phyloP scores from a whole-genome alignment of 2,797 vertebrate species.

The Erpetoichthys calabaricus region DNA sequence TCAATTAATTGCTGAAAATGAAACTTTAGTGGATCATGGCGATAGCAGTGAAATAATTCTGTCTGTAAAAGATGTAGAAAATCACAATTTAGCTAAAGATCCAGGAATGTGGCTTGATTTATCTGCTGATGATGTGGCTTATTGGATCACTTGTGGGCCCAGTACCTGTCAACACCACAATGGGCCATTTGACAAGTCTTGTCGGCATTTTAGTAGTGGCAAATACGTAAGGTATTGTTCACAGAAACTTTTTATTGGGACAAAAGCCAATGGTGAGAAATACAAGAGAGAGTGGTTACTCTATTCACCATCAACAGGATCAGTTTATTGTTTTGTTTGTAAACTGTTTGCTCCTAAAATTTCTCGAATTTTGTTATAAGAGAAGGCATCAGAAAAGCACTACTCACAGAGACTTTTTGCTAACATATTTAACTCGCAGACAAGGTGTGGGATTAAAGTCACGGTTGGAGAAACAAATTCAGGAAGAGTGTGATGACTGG shows the following conservation, averaged over 20 bases:
- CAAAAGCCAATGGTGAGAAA: no score
- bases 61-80: no score
- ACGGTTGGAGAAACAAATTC: not conserved
- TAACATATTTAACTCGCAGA: constrained; percentile 1
- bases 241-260: no score
- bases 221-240: no score
- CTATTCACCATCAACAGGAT: not conserved
- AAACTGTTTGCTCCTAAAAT: constrained; percentile 1
- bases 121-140: no score
- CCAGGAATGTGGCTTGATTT: no score
- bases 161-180: constrained; percentile 1
- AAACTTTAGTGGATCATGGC: no score
- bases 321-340: not conserved
- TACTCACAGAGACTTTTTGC: not conserved
- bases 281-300: not conserved
- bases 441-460: constrained; percentile 1
- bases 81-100: no score
- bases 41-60: no score
- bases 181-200: not conserved
- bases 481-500: not conserved
- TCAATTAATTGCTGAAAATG: no score
- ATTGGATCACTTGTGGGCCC: constrained; percentile 2
- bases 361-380: not conserved
- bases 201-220: constrained; percentile 1
- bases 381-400: no score